phyloP scores from a whole-genome alignment of 2,888 invertebrate genomes.

The Beris chalybata region DNA sequence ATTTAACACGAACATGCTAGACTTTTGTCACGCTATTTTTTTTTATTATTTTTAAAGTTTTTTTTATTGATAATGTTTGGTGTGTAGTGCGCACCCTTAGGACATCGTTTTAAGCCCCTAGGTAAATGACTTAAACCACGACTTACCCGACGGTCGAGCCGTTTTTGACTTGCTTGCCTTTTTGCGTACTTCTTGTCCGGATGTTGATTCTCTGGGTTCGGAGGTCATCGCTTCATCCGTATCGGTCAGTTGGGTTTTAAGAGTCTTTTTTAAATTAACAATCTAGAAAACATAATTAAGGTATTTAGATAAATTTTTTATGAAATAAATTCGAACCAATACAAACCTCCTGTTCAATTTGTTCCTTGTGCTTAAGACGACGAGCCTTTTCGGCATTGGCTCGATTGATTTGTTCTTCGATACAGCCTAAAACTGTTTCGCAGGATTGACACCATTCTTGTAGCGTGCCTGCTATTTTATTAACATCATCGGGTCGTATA shows the following conservation, averaged over 20 bases:
- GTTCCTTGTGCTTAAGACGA: constrained; percentile 75
- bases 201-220: constrained; percentile 65
- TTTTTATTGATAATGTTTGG: background rate
- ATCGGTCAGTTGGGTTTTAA: constrained; percentile 79
- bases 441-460: constrained; percentile 90
- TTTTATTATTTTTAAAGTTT: background rate
- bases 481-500: constrained; percentile 81
- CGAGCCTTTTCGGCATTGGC: constrained; percentile 86
- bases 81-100: no score
- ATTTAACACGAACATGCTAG: background rate
- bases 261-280: constrained; percentile 81
- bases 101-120: constrained; percentile 35
- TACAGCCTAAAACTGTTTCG: constrained; percentile 83
- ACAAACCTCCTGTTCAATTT: constrained; percentile 81
- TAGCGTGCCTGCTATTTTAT: constrained; percentile 77
- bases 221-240: constrained; percentile 84
- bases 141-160: constrained; percentile 47
- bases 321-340: background rate
- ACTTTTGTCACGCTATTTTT: no score
- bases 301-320: constrained; percentile 25
- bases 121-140: constrained; percentile 44
- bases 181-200: constrained; percentile 51
- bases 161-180: constrained; percentile 53
- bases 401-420: constrained; percentile 84
- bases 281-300: constrained; percentile 61